Conservation (phyloP, 1,140 invertebrate genomes). For the Psilanteris sp. region DNA sequence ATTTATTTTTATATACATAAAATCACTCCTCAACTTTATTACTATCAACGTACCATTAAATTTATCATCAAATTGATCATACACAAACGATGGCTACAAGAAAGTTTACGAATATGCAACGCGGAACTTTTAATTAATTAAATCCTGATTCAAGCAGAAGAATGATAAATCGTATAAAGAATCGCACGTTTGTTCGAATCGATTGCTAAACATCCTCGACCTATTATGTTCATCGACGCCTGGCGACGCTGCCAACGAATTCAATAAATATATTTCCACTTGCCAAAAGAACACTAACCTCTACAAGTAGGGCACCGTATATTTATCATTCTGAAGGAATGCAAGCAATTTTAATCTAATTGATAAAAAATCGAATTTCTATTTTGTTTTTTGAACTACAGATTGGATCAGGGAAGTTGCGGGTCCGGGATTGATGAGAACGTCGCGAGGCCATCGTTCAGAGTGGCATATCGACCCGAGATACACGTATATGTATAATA, state of each 20-base stretch:
- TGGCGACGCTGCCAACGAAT: constrained; percentile 5
- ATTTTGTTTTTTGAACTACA: not conserved
- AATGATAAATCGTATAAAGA: constrained; percentile 4
- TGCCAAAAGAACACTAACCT: constrained; percentile 36
- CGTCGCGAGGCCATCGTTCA: constrained; percentile 62
- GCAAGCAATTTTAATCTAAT: constrained; percentile 4
- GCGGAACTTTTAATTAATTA: constrained; percentile 14
- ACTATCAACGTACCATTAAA: constrained; percentile 8
- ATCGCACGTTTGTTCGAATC: not conserved
- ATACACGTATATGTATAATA: constrained; percentile 56
- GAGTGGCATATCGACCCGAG: constrained; percentile 70
- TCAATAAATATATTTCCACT: not conserved
- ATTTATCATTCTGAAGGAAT: constrained; percentile 1
- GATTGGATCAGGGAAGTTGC: not conserved
- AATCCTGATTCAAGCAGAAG: not conserved
- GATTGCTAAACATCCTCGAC: not conserved
- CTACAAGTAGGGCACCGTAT: not conserved
- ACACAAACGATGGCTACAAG: not conserved
- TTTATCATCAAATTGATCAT: not conserved
- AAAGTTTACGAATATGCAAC: not conserved
- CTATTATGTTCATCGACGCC: constrained; percentile 6
- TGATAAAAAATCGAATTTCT: not conserved
- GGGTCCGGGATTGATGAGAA: constrained; percentile 56
- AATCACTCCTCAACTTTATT: no score
- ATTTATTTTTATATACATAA: no score